Base-by-base conservation (phyloP, 2,797 vertebrate genomes). In the Pseudocheirus occidentalis region DNA sequence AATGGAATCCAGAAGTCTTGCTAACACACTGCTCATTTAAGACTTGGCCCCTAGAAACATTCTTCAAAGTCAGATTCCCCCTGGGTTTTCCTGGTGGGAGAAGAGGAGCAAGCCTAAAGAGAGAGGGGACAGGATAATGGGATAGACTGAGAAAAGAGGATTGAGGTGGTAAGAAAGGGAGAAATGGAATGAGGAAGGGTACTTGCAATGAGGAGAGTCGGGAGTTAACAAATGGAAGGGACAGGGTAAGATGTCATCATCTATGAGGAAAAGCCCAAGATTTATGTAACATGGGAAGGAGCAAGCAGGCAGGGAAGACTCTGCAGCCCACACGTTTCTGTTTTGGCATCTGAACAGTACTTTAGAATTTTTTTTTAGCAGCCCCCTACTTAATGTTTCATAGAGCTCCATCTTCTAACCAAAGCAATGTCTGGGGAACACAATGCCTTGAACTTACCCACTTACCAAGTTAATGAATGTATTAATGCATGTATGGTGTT, bases 321-420 rank as follows among this genome's bases (percentile, higher is more conserved):
- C 96, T 94, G 62, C 97, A 97, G 94, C 98, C 97, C 97, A 97
- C 98, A 94, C 93, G 96, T 97, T 97, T 97, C 97, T 98, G 97
- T 94, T 97, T 95, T 96, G 91, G 94, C 96, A 94, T 98, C 97
- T 97, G 98, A 97, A 97, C 97, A 97, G 96, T 57, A 95, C 95
- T 98, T 92, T 5, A 97, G 92, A 57, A 92, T 95, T 97, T 93
- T 94, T 94, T 96, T 93, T 96, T 93, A 93, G 94, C 90, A 92
- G 55, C 57, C 94, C 93, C 96, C 91, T 24, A 96, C 95, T 97
- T 97, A 93, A 96, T 93, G 95, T 97, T 95, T 57, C 95, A 58
- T 94, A 91, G 46, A 92, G 90, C 95, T 90, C 91, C 50, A 14
- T 89, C 91, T 81, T 81, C 91, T 73, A 31, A 40, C 40, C 52